A percentile compares a stretch with the other conserved stretches of the same genome.
phyloP scores from a whole-genome alignment of 2,888 invertebrate genomes.

The Macaria notata region DNA sequence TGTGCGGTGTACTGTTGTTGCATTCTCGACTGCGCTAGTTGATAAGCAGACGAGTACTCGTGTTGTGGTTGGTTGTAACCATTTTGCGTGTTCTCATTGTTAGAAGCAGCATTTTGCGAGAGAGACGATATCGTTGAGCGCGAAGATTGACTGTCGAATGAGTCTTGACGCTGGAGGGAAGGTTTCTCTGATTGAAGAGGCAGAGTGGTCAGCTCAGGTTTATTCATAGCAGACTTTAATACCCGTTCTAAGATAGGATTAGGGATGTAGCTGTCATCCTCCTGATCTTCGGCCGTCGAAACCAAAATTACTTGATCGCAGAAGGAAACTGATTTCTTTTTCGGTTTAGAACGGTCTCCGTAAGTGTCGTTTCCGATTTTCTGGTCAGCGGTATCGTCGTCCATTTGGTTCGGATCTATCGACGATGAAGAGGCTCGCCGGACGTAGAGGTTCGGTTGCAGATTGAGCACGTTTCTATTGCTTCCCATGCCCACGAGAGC shows the following conservation, averaged over 20 bases:
- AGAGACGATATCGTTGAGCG: conserved; percentile 76
- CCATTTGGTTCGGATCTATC: conserved; percentile 69
- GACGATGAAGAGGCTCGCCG: conserved; percentile 70
- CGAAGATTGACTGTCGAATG: conserved; percentile 78
- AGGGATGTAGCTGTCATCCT: conserved; percentile 94
- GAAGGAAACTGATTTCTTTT: conserved; percentile 97
- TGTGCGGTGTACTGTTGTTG: conserved; percentile 65
- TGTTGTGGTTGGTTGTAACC: conserved; percentile 70
- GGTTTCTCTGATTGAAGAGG: conserved; percentile 75
- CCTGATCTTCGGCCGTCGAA: conserved; percentile 95
- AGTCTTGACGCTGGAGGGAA: conserved; percentile 74
- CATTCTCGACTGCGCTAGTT: conserved; percentile 59
- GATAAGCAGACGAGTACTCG: conserved; percentile 62
- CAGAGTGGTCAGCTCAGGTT: conserved; percentile 83
- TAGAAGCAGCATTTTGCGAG: conserved; percentile 67
- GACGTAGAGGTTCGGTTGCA: conserved; percentile 65
- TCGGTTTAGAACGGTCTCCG: conserved; percentile 83
- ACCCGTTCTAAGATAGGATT: conserved; percentile 95
- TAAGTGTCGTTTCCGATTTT: conserved; percentile 62
- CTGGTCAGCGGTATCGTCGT: conserved; percentile 64
- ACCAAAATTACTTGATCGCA: conserved; percentile 97
- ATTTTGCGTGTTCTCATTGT: conserved; percentile 57
- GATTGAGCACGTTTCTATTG: conserved; percentile 73
- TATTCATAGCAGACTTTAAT: conserved; percentile 90
- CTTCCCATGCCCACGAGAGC: conserved; percentile 70